phyloP scores from a whole-genome alignment of 2,797 vertebrate species.

The Cynopterus sphinx region DNA sequence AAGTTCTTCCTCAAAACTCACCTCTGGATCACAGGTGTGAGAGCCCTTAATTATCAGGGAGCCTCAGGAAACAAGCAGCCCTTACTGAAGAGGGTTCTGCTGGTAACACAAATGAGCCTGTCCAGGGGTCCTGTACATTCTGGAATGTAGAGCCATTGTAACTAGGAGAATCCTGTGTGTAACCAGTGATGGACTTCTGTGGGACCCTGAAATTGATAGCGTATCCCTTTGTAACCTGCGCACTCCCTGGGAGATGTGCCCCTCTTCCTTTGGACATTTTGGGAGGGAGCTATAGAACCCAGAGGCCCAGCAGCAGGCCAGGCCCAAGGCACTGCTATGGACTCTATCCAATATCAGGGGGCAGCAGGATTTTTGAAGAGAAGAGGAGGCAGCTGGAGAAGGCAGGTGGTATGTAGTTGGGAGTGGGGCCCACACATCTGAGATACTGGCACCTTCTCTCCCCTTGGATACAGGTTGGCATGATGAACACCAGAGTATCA shows the following conservation, averaged over 20 bases:
- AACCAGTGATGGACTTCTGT: conserved; percentile 9
- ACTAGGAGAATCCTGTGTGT: not conserved
- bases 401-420: not conserved
- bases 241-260: not conserved
- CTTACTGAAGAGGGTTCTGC: conserved; percentile 20
- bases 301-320: not conserved
- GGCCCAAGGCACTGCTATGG: not conserved
- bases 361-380: not conserved
- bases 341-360: not conserved
- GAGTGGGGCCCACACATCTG: not conserved
- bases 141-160: not conserved
- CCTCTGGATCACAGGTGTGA: conserved; percentile 27
- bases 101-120: conserved; percentile 34
- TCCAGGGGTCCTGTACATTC: conserved; percentile 36
- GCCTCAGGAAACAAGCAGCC: conserved; percentile 25
- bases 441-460: not conserved
- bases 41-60: conserved; percentile 29
- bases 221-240: not conserved
- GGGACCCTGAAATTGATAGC: conserved; percentile 37
- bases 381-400: not conserved
- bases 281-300: not conserved
- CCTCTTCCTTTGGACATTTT: conserved; percentile 13
- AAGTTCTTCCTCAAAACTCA: not conserved
- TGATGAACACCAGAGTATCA: not conserved
- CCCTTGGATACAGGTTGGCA: not conserved